Evolutionary conservation across 1,140 invertebrate species (phyloP), one percentile per base, ranked within the genome.

Genomic region (Atta colombica): DNA sequence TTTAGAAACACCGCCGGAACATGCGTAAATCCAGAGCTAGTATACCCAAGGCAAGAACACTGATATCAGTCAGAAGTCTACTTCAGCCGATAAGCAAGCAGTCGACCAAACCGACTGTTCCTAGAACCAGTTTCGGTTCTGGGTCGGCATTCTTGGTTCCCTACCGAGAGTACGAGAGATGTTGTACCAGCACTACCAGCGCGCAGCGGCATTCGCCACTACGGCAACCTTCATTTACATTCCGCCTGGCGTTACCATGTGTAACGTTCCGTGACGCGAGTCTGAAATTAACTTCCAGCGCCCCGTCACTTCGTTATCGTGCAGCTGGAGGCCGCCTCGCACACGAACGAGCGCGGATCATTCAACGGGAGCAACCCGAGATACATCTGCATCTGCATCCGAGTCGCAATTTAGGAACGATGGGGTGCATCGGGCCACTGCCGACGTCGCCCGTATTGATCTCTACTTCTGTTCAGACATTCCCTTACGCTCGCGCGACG

Each of bases 21-120:
- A 39, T 16, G 31, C 25, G 35, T 77, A 45, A 39, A 18, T 35
- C 25, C 25, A 49, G 25, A 14, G 25, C 61, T 28, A 63, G 8
- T 12, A 45, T 49, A 49, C 5, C 58, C n/a, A 69, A 80, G n/a
- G n/a, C 77, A 81, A 81, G 39, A 31, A 7, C n/a, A 25, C 55
- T 39, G 35, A 49, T 71, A 49, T 61, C 69, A 75, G 39, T 61
- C 55, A 75, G 39, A 84, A 49, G 49, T 8, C 16, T 5, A 12
- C 69, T 61, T 49, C 80, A 25, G 55, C 80, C 80, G 80, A 84
- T 84, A 84, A 84, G 80, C 80, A 84, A 55, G 80, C 80, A 75
- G 35, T 75, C 58, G 80, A 61, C 53, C 55, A 72, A 87, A 88
- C 45, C 89, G 60, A 88, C 81, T 16, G 31, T 31, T 49, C 10